Evolutionary conservation across 2,113 vertebrate genomes (phyloP).

Genomic region (Spea multiplicata): DNA sequence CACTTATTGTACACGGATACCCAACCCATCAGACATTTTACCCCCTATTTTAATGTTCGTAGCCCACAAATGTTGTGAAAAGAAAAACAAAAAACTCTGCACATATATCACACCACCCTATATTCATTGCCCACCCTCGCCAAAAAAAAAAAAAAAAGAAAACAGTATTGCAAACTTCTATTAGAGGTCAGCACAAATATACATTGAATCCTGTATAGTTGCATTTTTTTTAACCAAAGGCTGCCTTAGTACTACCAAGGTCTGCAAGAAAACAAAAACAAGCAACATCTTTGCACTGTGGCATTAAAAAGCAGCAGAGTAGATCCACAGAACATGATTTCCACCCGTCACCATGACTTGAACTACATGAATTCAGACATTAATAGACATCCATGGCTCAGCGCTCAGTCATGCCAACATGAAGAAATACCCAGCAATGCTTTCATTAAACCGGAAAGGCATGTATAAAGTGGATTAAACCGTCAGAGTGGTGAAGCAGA

Average conservation of each 20-base stretch:
- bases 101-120: constrained; percentile 16
- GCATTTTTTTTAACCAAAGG: no score
- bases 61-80: not conserved
- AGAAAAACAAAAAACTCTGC: constrained; percentile 1
- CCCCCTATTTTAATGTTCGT: constrained; percentile 21
- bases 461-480: not conserved
- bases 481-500: not conserved
- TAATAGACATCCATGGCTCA: not conserved
- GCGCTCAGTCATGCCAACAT: not conserved
- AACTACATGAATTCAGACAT: not conserved
- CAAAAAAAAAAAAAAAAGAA: not conserved
- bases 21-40: constrained; percentile 6
- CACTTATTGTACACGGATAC: not conserved
- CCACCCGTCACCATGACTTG: not conserved
- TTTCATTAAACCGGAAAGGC: not conserved
- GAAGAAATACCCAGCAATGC: not conserved
- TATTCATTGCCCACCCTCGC: not conserved
- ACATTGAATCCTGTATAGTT: not conserved
- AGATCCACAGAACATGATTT: not conserved
- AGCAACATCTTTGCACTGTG: not conserved
- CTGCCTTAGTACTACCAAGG: not conserved
- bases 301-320: not conserved
- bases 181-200: not conserved
- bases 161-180: not conserved
- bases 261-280: not conserved